Conservation (phyloP, 2,888 invertebrate genomes). For the Ypsolopha sequella region DNA sequence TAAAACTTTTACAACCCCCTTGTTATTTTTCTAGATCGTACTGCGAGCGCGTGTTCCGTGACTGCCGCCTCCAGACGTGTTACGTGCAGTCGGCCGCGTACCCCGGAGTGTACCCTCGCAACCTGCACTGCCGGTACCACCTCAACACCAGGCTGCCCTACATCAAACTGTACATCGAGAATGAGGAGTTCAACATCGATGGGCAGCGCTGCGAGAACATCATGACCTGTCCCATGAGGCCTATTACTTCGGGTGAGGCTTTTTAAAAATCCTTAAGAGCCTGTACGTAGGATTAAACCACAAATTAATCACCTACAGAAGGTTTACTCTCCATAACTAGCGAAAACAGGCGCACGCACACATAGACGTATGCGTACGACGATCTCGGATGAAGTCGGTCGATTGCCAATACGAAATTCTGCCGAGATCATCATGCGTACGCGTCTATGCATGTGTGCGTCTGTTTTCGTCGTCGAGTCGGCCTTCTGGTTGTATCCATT, state of each 20-base stretch:
- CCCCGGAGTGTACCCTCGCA: slow-evolving; percentile 92
- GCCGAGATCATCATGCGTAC: too few species aligned
- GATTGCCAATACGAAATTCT: too few species aligned
- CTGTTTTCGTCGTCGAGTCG: too few species aligned
- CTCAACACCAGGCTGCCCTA: slow-evolving; percentile 90
- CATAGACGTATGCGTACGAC: too few species aligned
- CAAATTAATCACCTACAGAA: too few species aligned
- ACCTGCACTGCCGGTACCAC: slow-evolving; percentile 91
- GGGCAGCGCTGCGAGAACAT: slow-evolving; percentile 95
- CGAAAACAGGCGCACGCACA: too few species aligned
- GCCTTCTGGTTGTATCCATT: too few species aligned
- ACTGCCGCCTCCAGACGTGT: slow-evolving; percentile 91
- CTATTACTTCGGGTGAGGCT: slow-evolving; percentile 81
- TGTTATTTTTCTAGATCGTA: slow-evolving; percentile 75
- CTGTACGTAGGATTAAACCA: too few species aligned
- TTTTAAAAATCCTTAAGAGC: not conserved
- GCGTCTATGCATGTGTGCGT: too few species aligned
- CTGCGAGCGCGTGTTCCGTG: slow-evolving; percentile 89
- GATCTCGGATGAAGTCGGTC: too few species aligned
- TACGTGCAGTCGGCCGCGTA: slow-evolving; percentile 95
- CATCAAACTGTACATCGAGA: slow-evolving; percentile 92
- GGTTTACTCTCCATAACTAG: too few species aligned
- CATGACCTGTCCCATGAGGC: slow-evolving; percentile 94
- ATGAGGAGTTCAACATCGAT: slow-evolving; percentile 94
- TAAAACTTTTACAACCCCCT: too few species aligned